Evolutionary conservation across 1,140 invertebrate species (phyloP), one percentile per base, ranked within the genome.

Genomic region (Macrocentrus cingulum): DNA sequence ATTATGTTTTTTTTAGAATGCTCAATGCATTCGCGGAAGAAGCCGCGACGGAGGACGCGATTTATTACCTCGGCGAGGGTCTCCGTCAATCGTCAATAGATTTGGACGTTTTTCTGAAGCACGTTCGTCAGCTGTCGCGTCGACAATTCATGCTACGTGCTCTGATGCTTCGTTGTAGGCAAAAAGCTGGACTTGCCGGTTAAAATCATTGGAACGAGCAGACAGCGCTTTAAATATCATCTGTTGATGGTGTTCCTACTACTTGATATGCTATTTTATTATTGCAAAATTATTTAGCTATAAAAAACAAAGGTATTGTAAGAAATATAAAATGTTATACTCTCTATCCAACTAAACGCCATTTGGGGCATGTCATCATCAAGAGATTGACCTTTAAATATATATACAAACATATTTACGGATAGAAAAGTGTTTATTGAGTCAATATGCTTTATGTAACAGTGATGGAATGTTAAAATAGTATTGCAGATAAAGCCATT

Each of bases 21-120:
- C 77, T 99, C 23, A 94, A 94, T 81, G 88, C 94, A 25, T 99
- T 94, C 86, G 94, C 95, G 46, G 95, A 99, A 80, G 97, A 99
- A 82, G 94, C 96, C 66, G 95, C 97, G 8, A 89, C 93, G 45
- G 97, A 99, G 83, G 97, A 99, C 85, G 92, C 95, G 49, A 97
- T 99, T 68, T 99, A 99, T 77, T 97, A 96, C 76, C 87, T 99
- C 71, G 95, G 94, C n/a, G 95, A 99, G 82, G 97, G 94, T 18
- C 78, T 99, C 49, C 83, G 95, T 61, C 90, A 91, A 66, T 90
- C 91, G 53, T 92, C 96, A 2, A 94, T 99, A 71, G 95, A 97
- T 81, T 78, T 99, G 65, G 96, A 99, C 70, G 88, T 92, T 39
- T 99, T 98, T 82, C 83, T 99, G 54, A 98, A 98, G 80, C 94